A percentile compares a stretch with the other conserved stretches of the same genome.
phyloP scores from a whole-genome alignment of 2,888 invertebrate genomes.

The Tenodera sinensis region DNA sequence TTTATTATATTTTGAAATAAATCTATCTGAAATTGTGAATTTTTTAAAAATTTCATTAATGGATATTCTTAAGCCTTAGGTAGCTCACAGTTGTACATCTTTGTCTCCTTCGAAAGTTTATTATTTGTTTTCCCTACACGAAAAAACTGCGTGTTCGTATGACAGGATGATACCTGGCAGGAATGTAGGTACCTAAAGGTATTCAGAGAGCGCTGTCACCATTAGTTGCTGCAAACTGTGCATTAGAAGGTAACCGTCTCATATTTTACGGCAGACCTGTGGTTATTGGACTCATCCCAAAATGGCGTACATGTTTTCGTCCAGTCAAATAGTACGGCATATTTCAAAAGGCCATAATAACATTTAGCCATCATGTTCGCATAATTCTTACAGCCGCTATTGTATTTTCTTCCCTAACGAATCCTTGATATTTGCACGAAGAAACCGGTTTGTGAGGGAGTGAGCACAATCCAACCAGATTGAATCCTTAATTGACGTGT shows the following conservation, averaged over 20 bases:
- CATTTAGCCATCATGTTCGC: background rate
- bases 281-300: background rate
- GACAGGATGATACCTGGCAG: background rate
- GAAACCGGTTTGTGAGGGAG: slow-evolving; percentile 2
- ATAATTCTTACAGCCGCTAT: background rate
- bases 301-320: background rate
- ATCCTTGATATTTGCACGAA: slow-evolving; percentile 1
- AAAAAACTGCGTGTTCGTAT: no score
- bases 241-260: background rate
- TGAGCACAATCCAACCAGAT: background rate
- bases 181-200: background rate
- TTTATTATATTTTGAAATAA: no score
- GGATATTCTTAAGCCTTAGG: no score
- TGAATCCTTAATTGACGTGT: slow-evolving; percentile 18
- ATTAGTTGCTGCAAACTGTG: background rate
- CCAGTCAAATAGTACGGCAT: background rate
- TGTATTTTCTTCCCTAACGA: background rate
- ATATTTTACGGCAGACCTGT: background rate
- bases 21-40: no score
- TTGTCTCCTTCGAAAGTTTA: no score
- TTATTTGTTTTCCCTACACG: no score
- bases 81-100: no score
- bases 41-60: no score
- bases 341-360: background rate
- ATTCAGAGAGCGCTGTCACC: background rate